Percentiles rank a stretch among this genome's conserved stretches.
These are phyloP conservation scores for Acronicta aceris DNA, from an alignment of 2,888 invertebrate genomes.

Conservation along the genomic window DNA sequence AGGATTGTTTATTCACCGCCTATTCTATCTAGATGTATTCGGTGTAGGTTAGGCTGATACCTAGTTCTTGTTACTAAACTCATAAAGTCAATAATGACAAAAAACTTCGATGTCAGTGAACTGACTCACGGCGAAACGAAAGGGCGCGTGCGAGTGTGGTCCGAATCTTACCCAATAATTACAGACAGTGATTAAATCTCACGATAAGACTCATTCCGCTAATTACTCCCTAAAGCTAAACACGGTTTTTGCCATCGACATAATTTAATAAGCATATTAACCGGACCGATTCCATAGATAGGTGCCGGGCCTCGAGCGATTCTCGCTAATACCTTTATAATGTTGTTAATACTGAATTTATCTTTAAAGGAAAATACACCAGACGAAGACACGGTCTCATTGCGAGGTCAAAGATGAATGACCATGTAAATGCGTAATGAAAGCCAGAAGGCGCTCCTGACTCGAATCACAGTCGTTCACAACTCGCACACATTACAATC, in stretches of 20 bases:
- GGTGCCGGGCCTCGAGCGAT: conserved; percentile 76
- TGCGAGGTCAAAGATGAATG: conserved; percentile 86
- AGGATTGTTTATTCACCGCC: conserved; percentile 66
- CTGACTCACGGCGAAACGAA: conserved; percentile 55
- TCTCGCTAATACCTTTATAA: conserved; percentile 81
- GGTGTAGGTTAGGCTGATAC: conserved; percentile 23
- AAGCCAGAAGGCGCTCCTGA: conserved; percentile 78
- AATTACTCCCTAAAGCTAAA: conserved; percentile 89
- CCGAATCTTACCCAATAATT: conserved; percentile 82
- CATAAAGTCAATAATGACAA: conserved; percentile 50
- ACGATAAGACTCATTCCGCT: conserved; percentile 86
- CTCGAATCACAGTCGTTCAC: conserved; percentile 83
- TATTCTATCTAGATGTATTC: conserved; percentile 46
- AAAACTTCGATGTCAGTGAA: conserved; percentile 60
- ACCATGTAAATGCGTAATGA: conserved; percentile 83
- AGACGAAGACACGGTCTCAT: conserved; percentile 67
- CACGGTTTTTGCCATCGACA: conserved; percentile 85
- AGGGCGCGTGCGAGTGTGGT: conserved; percentile 72
- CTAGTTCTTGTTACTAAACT: conserved; percentile 33
- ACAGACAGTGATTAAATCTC: conserved; percentile 84
- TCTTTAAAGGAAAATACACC: conserved; percentile 67
- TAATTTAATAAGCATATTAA: conserved; percentile 89
- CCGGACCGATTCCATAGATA: conserved; percentile 85
- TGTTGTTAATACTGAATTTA: conserved; percentile 69
- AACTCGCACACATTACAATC: conserved; percentile 85